Percentiles rank a stretch among this genome's conserved stretches.
These are phyloP conservation scores for Ophonus ardosiacus DNA, from an alignment of 2,888 invertebrate species.

Conservation along the genomic window DNA sequence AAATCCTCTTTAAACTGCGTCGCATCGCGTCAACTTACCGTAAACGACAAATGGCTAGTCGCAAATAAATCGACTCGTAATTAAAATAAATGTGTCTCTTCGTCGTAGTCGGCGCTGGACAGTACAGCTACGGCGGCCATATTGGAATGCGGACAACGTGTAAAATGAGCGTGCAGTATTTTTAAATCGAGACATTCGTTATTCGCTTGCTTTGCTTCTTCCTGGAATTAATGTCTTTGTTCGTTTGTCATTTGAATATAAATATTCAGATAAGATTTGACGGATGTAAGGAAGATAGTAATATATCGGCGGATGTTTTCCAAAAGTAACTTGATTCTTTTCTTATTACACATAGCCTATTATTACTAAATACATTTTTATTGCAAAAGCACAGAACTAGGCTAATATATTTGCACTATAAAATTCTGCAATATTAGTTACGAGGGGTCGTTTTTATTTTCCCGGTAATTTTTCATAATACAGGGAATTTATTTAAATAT, in stretches of 20 bases:
- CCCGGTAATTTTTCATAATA: too few species aligned
- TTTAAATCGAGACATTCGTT: constrained; percentile 22
- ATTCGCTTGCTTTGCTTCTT: constrained; percentile 6
- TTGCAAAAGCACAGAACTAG: too few species aligned
- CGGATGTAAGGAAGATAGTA: background rate
- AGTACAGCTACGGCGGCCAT: constrained; percentile 1
- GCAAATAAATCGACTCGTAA: constrained; percentile 31
- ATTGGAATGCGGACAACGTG: constrained; percentile 54
- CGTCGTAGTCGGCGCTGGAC: constrained; percentile 5
- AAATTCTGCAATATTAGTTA: too few species aligned
- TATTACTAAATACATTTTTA: too few species aligned
- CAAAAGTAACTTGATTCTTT: too few species aligned
- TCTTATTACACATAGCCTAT: too few species aligned
- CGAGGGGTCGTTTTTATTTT: too few species aligned
- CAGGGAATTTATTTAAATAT: too few species aligned
- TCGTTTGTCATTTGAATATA: constrained; percentile 49
- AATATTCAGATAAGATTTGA: constrained; percentile 32
- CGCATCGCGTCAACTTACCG: background rate
- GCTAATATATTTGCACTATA: too few species aligned
- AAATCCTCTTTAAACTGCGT: constrained; percentile 13
- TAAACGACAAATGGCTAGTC: constrained; percentile 46
- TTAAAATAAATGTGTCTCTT: constrained; percentile 48
- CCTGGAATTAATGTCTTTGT: constrained; percentile 50
- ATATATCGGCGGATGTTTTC: too few species aligned
- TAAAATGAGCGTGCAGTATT: constrained; percentile 46